Evolutionary conservation across 2,113 vertebrate species (phyloP), one percentile per base, ranked within the genome.

Genomic region (Nematolebias whitei): DNA sequence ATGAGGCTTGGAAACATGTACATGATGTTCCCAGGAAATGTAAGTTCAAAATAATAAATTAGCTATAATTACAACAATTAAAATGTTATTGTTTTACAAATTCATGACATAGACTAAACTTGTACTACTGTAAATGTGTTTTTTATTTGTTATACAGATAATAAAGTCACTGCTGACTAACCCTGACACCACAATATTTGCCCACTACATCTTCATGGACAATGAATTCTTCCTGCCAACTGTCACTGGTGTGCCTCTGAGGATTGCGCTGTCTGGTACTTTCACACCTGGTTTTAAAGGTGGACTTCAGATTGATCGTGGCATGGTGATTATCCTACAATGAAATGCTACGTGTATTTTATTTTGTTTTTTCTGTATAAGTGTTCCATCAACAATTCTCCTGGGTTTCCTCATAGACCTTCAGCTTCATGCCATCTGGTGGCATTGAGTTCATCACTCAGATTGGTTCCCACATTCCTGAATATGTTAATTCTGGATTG

Each of bases 191-290:
- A 92, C 95, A 78, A 78, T 98, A 5, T 98, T 95, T 84, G 86
- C 95, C 69, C 96, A 99, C 86, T 98, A 98, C 84, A 91, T 98
- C 72, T 98, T 98, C 86, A 94, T 98, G 95, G 96, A 99, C 82
- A 97, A 95, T 59, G 92, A 96, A 74, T 96, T 98, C 84, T 95
- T 94, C 74, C 89, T 98, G 58, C 96, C 97, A 40, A 98, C 96
- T 3, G 89, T 93, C 51, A 90, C 92, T 55, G 97, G 97, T 65
- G 76, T 98, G 14, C 97, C 95, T 18, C 86, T 99, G 59, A 95
- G 94, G 62, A 83, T 98, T 65, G 90, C 94, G n/a, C 77, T 95
- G 15, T 95, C 95, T 76, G 97, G 96, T 86, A 87, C 95, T 73
- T 82, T 92, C 32, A 78, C 95, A 32, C 95, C 97, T 0, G 95